These are phyloP conservation scores for Gouania willdenowi DNA, from an alignment of 2,797 vertebrate species.

Conservation along the genomic window DNA sequence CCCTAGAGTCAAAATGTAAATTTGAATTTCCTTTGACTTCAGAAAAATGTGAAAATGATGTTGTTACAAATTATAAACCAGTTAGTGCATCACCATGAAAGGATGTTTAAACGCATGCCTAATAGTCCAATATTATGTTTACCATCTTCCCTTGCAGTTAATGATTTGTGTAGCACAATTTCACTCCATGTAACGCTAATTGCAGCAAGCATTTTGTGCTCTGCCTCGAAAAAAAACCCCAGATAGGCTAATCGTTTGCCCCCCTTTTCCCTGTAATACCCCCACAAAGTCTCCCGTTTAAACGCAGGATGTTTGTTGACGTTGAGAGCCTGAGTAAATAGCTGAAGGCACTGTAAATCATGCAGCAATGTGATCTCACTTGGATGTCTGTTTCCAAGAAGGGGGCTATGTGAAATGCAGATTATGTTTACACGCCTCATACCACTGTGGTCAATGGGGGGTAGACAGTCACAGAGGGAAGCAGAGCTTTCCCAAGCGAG, in stretches of 20 bases:
- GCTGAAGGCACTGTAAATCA: slow-evolving; percentile 53
- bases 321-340: slow-evolving; percentile 59
- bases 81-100: too few relatives aligned
- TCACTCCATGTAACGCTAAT: slow-evolving; percentile 15
- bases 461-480: slow-evolving; percentile 48
- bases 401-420: slow-evolving; percentile 61
- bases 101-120: too few relatives aligned
- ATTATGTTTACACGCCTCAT: slow-evolving; percentile 67
- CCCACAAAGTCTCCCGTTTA: slow-evolving; percentile 41
- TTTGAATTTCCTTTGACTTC: too few relatives aligned
- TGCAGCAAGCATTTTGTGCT: slow-evolving; percentile 7
- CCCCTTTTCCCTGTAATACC: slow-evolving; percentile 29
- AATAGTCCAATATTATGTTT: neutral
- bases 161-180: slow-evolving; percentile 17
- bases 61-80: too few relatives aligned
- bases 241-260: too few relatives aligned
- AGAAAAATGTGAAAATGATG: too few relatives aligned
- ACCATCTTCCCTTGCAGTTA: neutral
- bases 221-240: slow-evolving; percentile 9
- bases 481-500: slow-evolving; percentile 49
- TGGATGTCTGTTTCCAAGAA: slow-evolving; percentile 53
- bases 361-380: slow-evolving; percentile 55
- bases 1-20: too few relatives aligned
- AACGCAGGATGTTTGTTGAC: slow-evolving; percentile 64
- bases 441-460: slow-evolving; percentile 55